These are phyloP conservation scores for Larimichthys polyactis DNA, from an alignment of 2,113 vertebrate genomes.

Conservation along the genomic window DNA sequence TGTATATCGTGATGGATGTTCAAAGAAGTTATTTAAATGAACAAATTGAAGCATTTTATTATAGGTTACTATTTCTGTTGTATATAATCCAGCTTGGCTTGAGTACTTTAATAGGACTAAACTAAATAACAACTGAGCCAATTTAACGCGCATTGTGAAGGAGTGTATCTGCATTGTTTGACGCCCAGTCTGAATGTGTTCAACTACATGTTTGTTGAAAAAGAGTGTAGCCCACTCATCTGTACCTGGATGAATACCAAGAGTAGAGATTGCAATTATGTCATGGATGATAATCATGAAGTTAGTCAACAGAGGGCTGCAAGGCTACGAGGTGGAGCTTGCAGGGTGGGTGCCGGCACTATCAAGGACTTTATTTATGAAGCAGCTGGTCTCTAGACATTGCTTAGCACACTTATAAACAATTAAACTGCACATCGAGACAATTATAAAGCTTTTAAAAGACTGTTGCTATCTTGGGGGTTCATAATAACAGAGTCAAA, in stretches of 20 bases:
- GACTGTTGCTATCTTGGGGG: conserved; percentile 36
- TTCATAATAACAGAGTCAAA: conserved; percentile 38
- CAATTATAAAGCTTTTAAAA: conserved; percentile 55
- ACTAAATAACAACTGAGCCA: background rate
- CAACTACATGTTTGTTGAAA: background rate
- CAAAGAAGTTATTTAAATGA: background rate
- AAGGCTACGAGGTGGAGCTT: background rate
- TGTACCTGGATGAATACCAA: background rate
- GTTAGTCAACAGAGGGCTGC: conserved; percentile 8
- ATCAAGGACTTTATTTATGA: conserved; percentile 43
- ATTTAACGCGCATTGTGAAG: background rate
- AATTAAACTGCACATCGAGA: conserved; percentile 54
- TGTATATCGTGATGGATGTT: background rate
- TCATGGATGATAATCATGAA: conserved; percentile 2
- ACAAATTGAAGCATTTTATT: background rate
- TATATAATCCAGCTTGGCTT: background rate
- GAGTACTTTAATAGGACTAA: background rate
- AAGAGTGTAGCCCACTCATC: background rate
- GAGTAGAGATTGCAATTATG: conserved; percentile 11
- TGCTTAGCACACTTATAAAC: conserved; percentile 49
- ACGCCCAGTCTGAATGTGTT: background rate
- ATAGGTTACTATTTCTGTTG: no score
- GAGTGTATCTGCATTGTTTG: background rate
- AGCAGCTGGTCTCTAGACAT: conserved; percentile 51
- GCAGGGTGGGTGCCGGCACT: conserved; percentile 6